Conservation (phyloP, 2,113 vertebrate genomes). For the Ammospiza nelsoni region DNA sequence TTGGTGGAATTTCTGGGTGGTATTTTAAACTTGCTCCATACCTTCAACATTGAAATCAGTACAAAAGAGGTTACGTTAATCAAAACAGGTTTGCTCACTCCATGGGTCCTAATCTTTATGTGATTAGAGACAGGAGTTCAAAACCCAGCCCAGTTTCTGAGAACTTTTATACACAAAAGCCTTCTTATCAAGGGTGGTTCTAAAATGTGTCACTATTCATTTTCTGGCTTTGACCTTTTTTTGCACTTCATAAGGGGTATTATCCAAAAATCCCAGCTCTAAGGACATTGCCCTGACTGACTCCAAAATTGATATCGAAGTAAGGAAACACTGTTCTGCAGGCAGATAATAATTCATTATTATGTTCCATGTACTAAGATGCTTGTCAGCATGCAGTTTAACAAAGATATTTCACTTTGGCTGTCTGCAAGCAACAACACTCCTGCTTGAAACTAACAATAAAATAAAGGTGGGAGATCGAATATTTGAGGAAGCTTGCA, state of each 20-base stretch:
- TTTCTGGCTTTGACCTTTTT: background rate
- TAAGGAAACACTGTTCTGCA: background rate
- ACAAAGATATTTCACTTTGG: background rate
- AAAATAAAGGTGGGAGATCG: background rate
- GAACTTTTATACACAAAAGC: background rate
- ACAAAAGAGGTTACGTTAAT: background rate
- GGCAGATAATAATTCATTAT: background rate
- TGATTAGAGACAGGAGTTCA: background rate
- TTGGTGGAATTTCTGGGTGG: background rate
- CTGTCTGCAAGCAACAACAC: background rate
- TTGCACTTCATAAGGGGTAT: background rate
- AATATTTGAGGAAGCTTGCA: background rate
- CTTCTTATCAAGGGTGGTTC: constrained; percentile 23
- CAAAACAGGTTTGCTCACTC: background rate
- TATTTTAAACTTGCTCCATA: background rate
- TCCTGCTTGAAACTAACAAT: background rate
- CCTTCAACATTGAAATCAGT: background rate
- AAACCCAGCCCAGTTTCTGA: background rate
- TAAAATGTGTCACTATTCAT: background rate
- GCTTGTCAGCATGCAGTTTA: background rate
- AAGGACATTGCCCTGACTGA: background rate
- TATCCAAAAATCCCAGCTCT: background rate
- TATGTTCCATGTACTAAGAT: background rate
- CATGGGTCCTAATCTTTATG: background rate
- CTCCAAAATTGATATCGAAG: background rate